Evolutionary conservation across 2,888 invertebrate genomes (phyloP).

Genomic region (Peribatodes rhomboidaria): DNA sequence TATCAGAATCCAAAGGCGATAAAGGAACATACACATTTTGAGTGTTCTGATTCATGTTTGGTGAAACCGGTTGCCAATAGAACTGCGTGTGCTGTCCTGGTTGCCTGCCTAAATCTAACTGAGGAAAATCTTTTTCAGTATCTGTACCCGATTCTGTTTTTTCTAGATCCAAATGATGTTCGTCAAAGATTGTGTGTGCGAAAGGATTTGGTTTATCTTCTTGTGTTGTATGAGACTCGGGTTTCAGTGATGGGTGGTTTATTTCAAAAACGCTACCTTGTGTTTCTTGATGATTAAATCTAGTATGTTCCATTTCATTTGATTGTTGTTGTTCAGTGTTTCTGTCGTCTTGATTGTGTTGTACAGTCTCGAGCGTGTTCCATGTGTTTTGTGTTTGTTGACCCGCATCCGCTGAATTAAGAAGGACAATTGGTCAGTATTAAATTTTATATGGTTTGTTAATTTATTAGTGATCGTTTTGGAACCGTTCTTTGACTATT

Average conservation of each 20-base stretch:
- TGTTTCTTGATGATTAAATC: slow-evolving; percentile 18
- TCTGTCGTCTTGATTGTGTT: slow-evolving; percentile 28
- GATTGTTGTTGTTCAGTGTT: slow-evolving; percentile 36
- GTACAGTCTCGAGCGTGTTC: slow-evolving; percentile 35
- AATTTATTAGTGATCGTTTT: background rate
- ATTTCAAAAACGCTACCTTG: slow-evolving; percentile 32
- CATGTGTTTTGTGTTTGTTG: slow-evolving; percentile 48
- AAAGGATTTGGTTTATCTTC: slow-evolving; percentile 23
- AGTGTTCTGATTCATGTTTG: slow-evolving; percentile 35
- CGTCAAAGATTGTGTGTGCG: slow-evolving; percentile 2
- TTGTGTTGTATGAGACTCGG: slow-evolving; percentile 30
- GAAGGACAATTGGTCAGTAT: slow-evolving; percentile 29
- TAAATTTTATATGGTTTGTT: background rate
- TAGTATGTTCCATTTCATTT: slow-evolving; percentile 21
- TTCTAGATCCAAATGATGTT: slow-evolving; percentile 8
- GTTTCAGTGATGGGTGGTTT: slow-evolving; percentile 15
- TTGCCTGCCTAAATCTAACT: slow-evolving; percentile 21
- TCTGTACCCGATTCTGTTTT: slow-evolving; percentile 33
- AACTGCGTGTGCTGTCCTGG: slow-evolving; percentile 45
- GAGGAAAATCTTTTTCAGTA: slow-evolving; percentile 27
- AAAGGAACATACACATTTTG: slow-evolving; percentile 8
- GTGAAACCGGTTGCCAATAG: slow-evolving; percentile 18
- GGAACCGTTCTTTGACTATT: background rate
- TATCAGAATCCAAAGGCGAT: slow-evolving; percentile 1
- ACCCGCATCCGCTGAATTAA: slow-evolving; percentile 52